Evolutionary conservation across 2,113 vertebrate species (phyloP), one percentile per base, ranked within the genome.

Genomic region (Austrofundulus limnaeus): DNA sequence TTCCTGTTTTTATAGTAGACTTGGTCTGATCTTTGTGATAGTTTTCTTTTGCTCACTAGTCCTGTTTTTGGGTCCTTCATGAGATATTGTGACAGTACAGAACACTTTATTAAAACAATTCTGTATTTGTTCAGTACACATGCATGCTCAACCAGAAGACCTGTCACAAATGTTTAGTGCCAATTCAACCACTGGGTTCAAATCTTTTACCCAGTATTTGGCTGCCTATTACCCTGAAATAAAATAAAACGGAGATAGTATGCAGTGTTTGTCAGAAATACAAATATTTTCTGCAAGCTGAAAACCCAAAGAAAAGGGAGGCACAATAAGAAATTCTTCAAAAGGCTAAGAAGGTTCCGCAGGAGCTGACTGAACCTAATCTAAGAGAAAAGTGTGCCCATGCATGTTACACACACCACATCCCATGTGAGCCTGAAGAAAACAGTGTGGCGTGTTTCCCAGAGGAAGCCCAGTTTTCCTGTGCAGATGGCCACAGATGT

Each of bases 401-500:
- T 47, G 74, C 60, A 60, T 67, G 56, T 58, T 11, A 67, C 64
- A 75, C 72, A 45, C 17, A 6, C 0, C n/a, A n/a, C 13, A 46
- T 57, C 43, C 56, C 64, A 39, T 15, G 19, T 51, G 61, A 43
- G 53, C 17, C 53, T 20, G 70, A 20, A 56, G 47, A 41, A 53
- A 59, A 37, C 23, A 48, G 71, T 1, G 0, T 15, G 41, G 23
- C 58, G 66, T n/a, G 21, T n/a, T 53, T 56, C 59, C 69, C 16
- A 49, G 41, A 64, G 68, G 70, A 63, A 37, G 51, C 42, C 76
- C 68, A 47, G 56, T 68, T 72, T n/a, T 60, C 19, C 42, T 0
- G 17, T 81, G 69, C 64, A 84, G 68, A 84, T 63, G 76, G 77
- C 65, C 79, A 56, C 88, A 90, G 81, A 82, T 89, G 85, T 49